Conservation (phyloP, 2,888 invertebrate genomes). For the Augiades crinisus region DNA sequence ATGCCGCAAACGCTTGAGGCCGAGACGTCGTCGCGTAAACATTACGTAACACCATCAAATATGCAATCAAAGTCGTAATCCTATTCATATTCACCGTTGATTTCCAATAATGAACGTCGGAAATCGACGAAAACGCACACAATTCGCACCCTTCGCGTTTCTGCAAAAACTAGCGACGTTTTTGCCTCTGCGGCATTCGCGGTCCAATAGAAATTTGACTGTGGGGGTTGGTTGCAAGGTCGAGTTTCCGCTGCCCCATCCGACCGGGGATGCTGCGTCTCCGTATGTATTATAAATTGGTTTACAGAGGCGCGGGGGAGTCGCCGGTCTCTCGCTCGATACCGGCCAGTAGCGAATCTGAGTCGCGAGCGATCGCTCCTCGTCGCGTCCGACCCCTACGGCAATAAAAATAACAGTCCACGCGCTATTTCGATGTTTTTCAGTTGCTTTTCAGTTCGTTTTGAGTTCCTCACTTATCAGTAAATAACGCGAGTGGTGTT, state of each 20-base stretch:
- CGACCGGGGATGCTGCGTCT: slow-evolving; percentile 75
- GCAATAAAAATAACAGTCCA: slow-evolving; percentile 41
- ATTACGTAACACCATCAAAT: neutral
- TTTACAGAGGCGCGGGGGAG: slow-evolving; percentile 75
- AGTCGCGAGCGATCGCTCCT: slow-evolving; percentile 47
- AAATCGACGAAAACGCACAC: slow-evolving; percentile 61
- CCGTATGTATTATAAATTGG: slow-evolving; percentile 82
- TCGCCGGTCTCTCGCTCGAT: slow-evolving; percentile 67
- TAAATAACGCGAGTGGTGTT: slow-evolving; percentile 24
- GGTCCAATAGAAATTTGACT: slow-evolving; percentile 37
- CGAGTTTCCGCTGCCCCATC: slow-evolving; percentile 37
- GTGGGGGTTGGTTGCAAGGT: slow-evolving; percentile 39
- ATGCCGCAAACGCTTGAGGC: neutral
- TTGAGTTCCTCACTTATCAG: neutral
- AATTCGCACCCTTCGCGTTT: slow-evolving; percentile 75
- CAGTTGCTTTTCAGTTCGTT: slow-evolving; percentile 33
- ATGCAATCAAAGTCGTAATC: slow-evolving; percentile 19
- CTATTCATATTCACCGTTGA: slow-evolving; percentile 40
- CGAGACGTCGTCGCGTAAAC: neutral
- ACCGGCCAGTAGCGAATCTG: slow-evolving; percentile 67
- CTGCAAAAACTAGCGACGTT: slow-evolving; percentile 70
- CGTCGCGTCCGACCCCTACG: slow-evolving; percentile 34
- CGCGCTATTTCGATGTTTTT: slow-evolving; percentile 32
- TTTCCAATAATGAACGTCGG: slow-evolving; percentile 62
- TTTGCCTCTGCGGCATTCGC: slow-evolving; percentile 74